These are phyloP conservation scores for Megathymus violae DNA, from an alignment of 1,140 invertebrate genomes.

Conservation along the genomic window DNA sequence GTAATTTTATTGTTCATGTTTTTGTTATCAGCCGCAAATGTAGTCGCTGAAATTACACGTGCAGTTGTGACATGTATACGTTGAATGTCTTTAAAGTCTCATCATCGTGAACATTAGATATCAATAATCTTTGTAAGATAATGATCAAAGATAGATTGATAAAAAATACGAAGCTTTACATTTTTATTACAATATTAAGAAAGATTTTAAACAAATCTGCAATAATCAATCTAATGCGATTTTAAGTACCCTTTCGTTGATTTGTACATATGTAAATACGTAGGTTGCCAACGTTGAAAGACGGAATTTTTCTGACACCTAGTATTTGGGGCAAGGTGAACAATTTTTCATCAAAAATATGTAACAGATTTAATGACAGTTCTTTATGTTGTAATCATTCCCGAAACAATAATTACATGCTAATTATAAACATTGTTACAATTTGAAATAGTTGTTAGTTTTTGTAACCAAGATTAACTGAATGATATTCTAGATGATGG, in stretches of 20 bases:
- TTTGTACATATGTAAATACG: background rate
- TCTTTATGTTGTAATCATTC: background rate
- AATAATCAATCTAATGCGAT: background rate
- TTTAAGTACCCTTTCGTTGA: background rate
- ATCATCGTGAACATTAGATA: background rate
- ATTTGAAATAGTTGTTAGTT: background rate
- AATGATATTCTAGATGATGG: background rate
- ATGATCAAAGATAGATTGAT: too few species aligned
- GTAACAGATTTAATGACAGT: background rate
- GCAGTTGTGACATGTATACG: background rate
- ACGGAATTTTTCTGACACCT: background rate
- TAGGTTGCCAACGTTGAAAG: background rate
- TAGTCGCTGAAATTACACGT: background rate
- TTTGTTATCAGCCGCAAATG: background rate
- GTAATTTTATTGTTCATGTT: constrained; percentile 12
- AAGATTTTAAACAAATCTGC: background rate
- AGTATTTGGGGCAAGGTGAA: background rate
- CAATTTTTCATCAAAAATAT: background rate
- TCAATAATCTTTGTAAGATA: background rate
- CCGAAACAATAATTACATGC: background rate
- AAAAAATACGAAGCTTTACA: background rate
- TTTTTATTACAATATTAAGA: background rate
- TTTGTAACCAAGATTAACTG: background rate
- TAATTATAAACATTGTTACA: background rate
- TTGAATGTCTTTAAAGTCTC: background rate